phyloP scores from a whole-genome alignment of 2,888 invertebrate genomes.

The Zaprionus bogoriensis region DNA sequence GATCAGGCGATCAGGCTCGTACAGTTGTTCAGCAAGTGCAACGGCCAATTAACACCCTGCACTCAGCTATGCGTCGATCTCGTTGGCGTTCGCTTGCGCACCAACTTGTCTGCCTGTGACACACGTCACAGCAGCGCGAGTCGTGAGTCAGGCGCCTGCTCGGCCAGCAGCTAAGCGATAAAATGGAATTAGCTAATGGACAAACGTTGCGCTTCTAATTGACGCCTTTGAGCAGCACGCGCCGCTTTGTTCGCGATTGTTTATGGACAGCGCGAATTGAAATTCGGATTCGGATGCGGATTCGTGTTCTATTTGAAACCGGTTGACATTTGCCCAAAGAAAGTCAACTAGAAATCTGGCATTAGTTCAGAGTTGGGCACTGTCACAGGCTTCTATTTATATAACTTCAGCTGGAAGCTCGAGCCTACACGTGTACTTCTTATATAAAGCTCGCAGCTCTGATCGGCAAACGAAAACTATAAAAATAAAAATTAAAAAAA shows the following conservation, averaged over 20 bases:
- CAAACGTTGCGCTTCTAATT: constrained; percentile 57
- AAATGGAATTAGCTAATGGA: constrained; percentile 55
- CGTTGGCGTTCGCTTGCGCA: not conserved
- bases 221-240: constrained; percentile 70
- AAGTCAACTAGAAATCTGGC: constrained; percentile 27
- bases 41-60: constrained; percentile 62
- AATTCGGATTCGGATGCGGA: constrained; percentile 11
- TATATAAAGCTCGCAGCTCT: not conserved
- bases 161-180: constrained; percentile 8
- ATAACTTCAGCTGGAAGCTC: constrained; percentile 14
- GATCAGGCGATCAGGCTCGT: too few species aligned
- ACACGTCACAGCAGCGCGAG: constrained; percentile 55
- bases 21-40: too few species aligned
- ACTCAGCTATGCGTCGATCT: constrained; percentile 40
- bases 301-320: constrained; percentile 57
- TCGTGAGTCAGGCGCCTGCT: constrained; percentile 50
- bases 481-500: constrained; percentile 3
- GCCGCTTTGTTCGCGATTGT: constrained; percentile 47
- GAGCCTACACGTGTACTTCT: constrained; percentile 12
- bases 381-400: too few species aligned
- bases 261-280: too few species aligned
- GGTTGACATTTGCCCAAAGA: constrained; percentile 42
- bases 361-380: too few species aligned
- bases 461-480: not conserved
- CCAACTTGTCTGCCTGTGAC: constrained; percentile 41